Conservation (phyloP, 1,140 invertebrate species). For the Pemphigus obesinymphae region DNA sequence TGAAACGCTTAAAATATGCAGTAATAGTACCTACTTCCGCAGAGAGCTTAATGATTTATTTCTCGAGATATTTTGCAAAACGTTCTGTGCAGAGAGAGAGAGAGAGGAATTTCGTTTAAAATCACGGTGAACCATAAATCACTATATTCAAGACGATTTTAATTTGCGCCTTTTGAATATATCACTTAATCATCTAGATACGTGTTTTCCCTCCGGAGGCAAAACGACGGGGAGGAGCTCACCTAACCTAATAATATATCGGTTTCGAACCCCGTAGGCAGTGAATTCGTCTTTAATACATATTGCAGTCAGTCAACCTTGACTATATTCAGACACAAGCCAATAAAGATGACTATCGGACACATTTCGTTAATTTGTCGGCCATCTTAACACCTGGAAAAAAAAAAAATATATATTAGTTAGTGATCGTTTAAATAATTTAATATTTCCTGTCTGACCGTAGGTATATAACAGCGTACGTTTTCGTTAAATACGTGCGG, state of each 20-base stretch:
- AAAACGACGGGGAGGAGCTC: not conserved
- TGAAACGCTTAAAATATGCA: no score
- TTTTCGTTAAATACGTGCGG: no score
- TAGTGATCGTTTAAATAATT: no score
- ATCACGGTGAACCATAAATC: not conserved
- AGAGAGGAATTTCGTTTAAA: no score
- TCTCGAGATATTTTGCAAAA: no score
- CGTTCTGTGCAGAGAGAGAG: no score
- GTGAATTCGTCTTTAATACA: not conserved
- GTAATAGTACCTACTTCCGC: no score
- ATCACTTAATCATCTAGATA: conserved; percentile 21
- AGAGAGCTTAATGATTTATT: no score
- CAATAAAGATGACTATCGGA: not conserved
- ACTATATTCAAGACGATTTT: not conserved
- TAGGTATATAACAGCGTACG: no score
- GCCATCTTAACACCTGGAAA: not conserved
- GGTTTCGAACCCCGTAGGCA: not conserved
- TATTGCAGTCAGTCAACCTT: conserved; percentile 11
- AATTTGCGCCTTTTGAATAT: not conserved
- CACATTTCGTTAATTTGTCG: not conserved
- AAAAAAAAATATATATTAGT: not conserved
- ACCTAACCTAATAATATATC: not conserved
- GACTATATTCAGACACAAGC: not conserved
- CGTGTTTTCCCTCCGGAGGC: not conserved
- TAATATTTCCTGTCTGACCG: no score